phyloP scores from a whole-genome alignment of 2,888 invertebrate genomes.

The Harpalus rufipes region DNA sequence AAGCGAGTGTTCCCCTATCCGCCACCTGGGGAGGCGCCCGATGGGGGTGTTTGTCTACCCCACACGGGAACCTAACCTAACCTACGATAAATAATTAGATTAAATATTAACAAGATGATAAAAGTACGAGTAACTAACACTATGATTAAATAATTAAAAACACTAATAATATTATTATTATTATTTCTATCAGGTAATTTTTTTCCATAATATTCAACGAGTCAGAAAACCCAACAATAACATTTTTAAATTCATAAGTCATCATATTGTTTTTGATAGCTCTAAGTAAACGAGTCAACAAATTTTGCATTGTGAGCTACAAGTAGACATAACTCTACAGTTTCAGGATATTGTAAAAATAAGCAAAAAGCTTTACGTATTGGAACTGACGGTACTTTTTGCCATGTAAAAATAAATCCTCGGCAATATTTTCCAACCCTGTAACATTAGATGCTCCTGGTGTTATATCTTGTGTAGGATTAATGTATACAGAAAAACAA shows the following conservation, averaged over 20 bases:
- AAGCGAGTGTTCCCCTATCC: too few species aligned
- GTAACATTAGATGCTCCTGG: not conserved
- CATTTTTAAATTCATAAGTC: not conserved
- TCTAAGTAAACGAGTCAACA: not conserved
- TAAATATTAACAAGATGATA: too few species aligned
- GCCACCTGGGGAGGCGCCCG: too few species aligned
- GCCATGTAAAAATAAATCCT: not conserved
- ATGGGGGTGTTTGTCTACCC: too few species aligned
- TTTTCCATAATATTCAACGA: not conserved
- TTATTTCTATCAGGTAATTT: not conserved
- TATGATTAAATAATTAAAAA: too few species aligned
- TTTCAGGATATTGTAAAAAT: not conserved
- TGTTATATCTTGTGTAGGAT: constrained; percentile 9
- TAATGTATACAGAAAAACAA: constrained; percentile 2
- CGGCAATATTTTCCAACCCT: not conserved
- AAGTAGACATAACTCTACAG: not conserved
- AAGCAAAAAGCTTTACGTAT: not conserved
- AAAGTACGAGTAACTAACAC: too few species aligned
- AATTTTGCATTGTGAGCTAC: constrained; percentile 10
- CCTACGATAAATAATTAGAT: too few species aligned
- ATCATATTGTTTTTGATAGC: not conserved
- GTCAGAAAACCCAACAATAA: constrained; percentile 1
- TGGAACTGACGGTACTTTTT: constrained; percentile 1
- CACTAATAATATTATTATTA: too few species aligned
- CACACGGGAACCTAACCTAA: too few species aligned